Conservation (phyloP, 2,113 vertebrate species). For the Phycodurus eques region DNA sequence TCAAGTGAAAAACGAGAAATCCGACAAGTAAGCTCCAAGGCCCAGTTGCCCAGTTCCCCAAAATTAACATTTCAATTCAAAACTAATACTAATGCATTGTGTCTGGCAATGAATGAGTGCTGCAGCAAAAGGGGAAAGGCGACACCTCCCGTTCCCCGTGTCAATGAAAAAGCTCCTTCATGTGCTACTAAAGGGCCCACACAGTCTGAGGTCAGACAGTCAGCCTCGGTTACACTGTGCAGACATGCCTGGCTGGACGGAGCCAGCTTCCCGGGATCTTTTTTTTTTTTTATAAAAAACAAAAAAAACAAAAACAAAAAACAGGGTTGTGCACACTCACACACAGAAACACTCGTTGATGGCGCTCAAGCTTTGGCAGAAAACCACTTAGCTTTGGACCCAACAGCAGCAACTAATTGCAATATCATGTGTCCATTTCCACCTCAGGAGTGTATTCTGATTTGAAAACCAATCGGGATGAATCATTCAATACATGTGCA, state of each 20-base stretch:
- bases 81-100: slow-evolving; percentile 97
- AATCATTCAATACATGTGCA: slow-evolving; percentile 20
- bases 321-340: slow-evolving; percentile 57
- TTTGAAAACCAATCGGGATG: slow-evolving; percentile 40
- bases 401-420: slow-evolving; percentile 37
- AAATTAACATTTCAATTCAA: slow-evolving; percentile 99
- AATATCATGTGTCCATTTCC: slow-evolving; percentile 36
- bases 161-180: slow-evolving; percentile 94
- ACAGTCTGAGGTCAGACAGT: slow-evolving; percentile 81
- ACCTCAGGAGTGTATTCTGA: slow-evolving; percentile 14
- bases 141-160: slow-evolving; percentile 85
- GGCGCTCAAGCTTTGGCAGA: slow-evolving; percentile 51
- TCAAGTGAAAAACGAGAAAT: slow-evolving; percentile 87
- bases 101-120: slow-evolving; percentile 83
- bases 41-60: slow-evolving; percentile 82
- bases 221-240: slow-evolving; percentile 82
- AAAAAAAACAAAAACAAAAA: slow-evolving; percentile 63
- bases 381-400: slow-evolving; percentile 45
- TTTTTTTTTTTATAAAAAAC: not conserved
- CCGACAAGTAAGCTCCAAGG: slow-evolving; percentile 79
- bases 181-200: slow-evolving; percentile 79
- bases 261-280: slow-evolving; percentile 57
- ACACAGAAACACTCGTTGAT: slow-evolving; percentile 36
- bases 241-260: slow-evolving; percentile 70
- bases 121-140: slow-evolving; percentile 83